Base-by-base conservation (phyloP, 2,113 vertebrate species). In the Thryonomys swinderianus region DNA sequence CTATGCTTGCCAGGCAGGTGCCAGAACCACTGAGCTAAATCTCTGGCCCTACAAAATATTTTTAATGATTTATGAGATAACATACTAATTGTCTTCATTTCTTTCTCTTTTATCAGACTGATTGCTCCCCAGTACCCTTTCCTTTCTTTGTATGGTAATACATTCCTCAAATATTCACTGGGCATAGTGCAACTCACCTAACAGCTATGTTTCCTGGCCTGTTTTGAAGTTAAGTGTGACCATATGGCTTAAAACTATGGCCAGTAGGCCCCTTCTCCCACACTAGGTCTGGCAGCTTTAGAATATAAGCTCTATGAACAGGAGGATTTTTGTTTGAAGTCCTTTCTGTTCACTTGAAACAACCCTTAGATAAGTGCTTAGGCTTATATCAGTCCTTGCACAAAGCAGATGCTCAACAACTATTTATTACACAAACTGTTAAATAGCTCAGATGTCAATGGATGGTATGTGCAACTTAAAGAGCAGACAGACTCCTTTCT, bases 321-420 rank as follows among this genome's bases (percentile, higher is more conserved):
- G 23, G 48, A 23, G 34, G 16, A 86, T 45, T 71, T 79, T 42
- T 84, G 51, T 84, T 74, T 12, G 59, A 42, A 51, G 32, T 84
- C 23, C 74, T 88, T 92, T 87, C 64, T 85, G 21, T 71, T 83
- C 53, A 57, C 59, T 91, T 71, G 82, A 57, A 90, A 66, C 20
- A 76, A 57, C 40, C 30, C 42, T 48, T 32, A 94, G 27, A 42
- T 59, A 66, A 32, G 12, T 79, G 40, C 4, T 32, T 13, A 51
- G 23, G 8, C 6, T 42, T 9, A 80, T 69, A 84, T 67, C 27
- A 71, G 48, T 67, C 40, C 37, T 91, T 93, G 27, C 14, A 61
- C 42, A 37, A 10, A 62, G 20, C 76, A 82, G 76, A 85, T 73
- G 21, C 48, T 67, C 45, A 85, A 42, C 9, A 85, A 81, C 32